Evolutionary conservation across 2,888 invertebrate species (phyloP), one percentile per base, ranked within the genome.

Genomic region (Hermaeophaga mercurialis): DNA sequence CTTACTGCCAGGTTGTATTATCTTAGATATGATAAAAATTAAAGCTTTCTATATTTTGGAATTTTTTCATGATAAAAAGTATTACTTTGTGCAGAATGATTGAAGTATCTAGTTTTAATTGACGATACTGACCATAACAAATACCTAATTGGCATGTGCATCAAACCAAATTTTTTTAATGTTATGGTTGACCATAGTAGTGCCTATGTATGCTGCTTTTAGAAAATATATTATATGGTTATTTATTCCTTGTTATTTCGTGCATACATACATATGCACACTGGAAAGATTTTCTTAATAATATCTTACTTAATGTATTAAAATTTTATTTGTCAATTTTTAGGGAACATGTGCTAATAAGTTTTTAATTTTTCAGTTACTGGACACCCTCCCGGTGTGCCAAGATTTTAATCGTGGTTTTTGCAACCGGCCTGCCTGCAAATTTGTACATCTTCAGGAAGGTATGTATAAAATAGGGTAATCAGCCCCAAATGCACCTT

Each of bases 381-480:
- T 94, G 95, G 96, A 94, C 95, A 96, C 93, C 94, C 95, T 94
- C 94, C 96, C 90, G 93, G 95, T 94, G 90, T 96, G 93, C 96
- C 95, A 93, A 93, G 96, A 94, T 96, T 96, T 95, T 96, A 96
- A 94, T 90, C 90, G 91, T 84, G 93, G 94, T 85, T 90, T 91
- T 84, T 94, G 94, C 87, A 90, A 89, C 85, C 89, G 94, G 87
- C 88, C 90, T 84, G 91, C 93, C 87, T 95, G 95, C 91, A 94
- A 93, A 89, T 94, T 94, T 86, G 92, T 95, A 85, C 95, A 95
- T 89, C 89, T 95, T 84, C 89, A 91, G 85, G 93, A 94, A 89
- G 94, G 95, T 95, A 41, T 60, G 66, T 28, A 33, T 46, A n/a
- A n/a, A n/a, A n/a, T n/a, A n/a, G n/a, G n/a, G n/a, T n/a, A n/a